phyloP scores from a whole-genome alignment of 2,888 invertebrate genomes.

The Lepidochrysops patricia region DNA sequence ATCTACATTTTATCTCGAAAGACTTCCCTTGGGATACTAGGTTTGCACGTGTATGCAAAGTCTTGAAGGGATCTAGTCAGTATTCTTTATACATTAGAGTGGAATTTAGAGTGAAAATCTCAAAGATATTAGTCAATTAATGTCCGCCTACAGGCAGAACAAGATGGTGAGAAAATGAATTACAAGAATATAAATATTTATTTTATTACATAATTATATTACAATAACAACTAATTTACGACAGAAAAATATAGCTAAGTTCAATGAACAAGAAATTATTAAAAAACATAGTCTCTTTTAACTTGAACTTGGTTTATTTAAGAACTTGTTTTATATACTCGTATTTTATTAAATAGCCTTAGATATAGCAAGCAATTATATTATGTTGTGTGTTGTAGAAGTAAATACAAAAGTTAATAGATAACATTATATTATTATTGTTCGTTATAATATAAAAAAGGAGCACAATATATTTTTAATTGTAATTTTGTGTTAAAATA shows the following conservation, averaged over 20 bases:
- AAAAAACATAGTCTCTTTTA: background rate
- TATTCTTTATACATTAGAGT: no score
- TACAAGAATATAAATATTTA: slow-evolving; percentile 32
- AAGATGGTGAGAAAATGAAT: background rate
- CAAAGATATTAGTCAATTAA: no score
- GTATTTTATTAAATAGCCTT: background rate
- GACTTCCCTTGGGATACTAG: no score
- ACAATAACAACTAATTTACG: slow-evolving; percentile 56
- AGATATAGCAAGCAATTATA: background rate
- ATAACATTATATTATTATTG: background rate
- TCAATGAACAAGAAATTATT: background rate
- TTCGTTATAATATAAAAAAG: no score
- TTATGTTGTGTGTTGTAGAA: background rate
- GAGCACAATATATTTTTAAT: no score
- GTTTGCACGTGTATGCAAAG: no score
- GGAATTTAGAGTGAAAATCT: no score
- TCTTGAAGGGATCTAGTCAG: no score
- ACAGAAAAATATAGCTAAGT: slow-evolving; percentile 15
- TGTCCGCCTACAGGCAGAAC: no score
- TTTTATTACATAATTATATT: slow-evolving; percentile 54
- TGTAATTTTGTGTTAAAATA: no score
- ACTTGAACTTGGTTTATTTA: background rate
- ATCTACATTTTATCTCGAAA: no score
- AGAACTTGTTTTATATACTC: no score
- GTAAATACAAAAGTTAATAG: background rate